Evolutionary conservation across 2,888 invertebrate genomes (phyloP), one percentile per base, ranked within the genome.

Genomic region (Parnassius glacialis): DNA sequence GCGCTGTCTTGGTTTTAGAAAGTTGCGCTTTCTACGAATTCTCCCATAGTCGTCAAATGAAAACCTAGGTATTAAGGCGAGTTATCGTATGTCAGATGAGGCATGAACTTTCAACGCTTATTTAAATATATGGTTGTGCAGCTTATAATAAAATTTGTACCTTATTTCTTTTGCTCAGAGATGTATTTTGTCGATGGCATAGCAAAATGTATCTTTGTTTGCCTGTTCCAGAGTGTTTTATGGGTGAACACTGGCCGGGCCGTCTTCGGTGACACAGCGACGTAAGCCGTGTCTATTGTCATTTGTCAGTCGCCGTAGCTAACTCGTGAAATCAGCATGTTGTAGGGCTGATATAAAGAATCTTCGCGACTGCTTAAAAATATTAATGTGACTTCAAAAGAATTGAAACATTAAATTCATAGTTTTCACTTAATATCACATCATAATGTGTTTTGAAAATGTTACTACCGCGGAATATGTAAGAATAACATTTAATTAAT

Each of bases 251-350:
- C 77, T 74, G 74, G 78, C 67, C 74, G 75, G 76, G 75, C 83
- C 82, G 78, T 84, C 73, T 76, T 55, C 77, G 75, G 84, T 82
- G 87, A 87, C 87, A 81, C 73, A 75, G 73, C 72, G 78, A 74
- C 73, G 81, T 83, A 83, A 85, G 84, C 78, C 74, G 73, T 74
- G 83, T 76, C 77, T 85, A 89, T 90, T 90, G 90, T 90, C 90
- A 89, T 89, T 87, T 78, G 72, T 90, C 90, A 89, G 89, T 87
- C 78, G 72, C 77, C 88, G 88, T 90, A 78, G 78, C 90, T 85
- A 90, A 90, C 79, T 76, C 84, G 89, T 87, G 86, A 90, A 90
- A 90, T 91, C 83, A 74, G 68, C 87, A 75, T 76, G 81, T 81
- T 71, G 83, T 84, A 84, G 79, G 88, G 85, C 85, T 61, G 53